Percentiles rank a stretch among this genome's conserved stretches.
These are phyloP conservation scores for Thunnus maccoyii DNA, from an alignment of 2,113 vertebrate genomes.

Conservation along the genomic window DNA sequence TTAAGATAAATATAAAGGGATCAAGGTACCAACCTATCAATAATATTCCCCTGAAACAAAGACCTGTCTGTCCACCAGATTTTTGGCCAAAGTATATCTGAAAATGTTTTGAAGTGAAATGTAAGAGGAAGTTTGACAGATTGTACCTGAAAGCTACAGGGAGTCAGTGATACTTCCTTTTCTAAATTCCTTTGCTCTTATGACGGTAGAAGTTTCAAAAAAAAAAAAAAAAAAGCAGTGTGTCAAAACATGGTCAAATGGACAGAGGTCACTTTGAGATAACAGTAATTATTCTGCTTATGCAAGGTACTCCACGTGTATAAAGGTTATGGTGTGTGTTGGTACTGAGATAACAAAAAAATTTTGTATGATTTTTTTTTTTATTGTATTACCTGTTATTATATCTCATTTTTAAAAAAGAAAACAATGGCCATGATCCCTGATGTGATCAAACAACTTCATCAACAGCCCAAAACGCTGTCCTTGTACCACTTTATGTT, in stretches of 20 bases:
- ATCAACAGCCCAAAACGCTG: conserved; percentile 9
- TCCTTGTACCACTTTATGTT: conserved; percentile 47
- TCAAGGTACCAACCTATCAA: conserved; percentile 59
- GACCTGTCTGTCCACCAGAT: conserved; percentile 11
- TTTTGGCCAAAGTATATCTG: conserved; percentile 26
- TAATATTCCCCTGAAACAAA: not conserved
- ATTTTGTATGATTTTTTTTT: no score
- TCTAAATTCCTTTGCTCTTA: conserved; percentile 18
- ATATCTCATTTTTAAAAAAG: not conserved
- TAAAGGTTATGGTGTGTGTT: conserved; percentile 51
- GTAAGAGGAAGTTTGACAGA: conserved; percentile 13
- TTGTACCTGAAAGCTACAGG: conserved; percentile 8
- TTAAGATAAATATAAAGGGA: conserved; percentile 72
- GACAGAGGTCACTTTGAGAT: conserved; percentile 23
- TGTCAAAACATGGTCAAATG: conserved; percentile 9
- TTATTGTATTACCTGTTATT: conserved; percentile 31
- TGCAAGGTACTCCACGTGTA: conserved; percentile 41
- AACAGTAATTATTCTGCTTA: conserved; percentile 12
- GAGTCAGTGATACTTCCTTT: not conserved
- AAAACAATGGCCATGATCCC: conserved; percentile 5
- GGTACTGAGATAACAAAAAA: conserved; percentile 54
- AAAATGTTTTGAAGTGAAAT: conserved; percentile 34
- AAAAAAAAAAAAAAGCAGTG: not conserved
- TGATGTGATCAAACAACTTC: conserved; percentile 22
- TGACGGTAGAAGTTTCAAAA: not conserved